Base-by-base conservation (phyloP, 2,113 vertebrate genomes). In the Phylloscopus trochilus region DNA sequence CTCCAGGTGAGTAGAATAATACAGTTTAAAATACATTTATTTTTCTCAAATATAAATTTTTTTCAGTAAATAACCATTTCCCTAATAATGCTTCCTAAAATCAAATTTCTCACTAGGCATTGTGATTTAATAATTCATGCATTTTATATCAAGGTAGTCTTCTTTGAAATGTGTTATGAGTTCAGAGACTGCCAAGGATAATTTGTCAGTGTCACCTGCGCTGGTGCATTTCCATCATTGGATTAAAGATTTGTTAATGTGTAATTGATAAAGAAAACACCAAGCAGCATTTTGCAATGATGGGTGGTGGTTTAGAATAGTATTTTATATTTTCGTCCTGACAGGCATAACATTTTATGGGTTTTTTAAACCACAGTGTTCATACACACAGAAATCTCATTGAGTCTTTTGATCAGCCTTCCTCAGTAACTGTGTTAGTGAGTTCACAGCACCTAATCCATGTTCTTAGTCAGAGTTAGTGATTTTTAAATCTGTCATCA, bases 241-340 rank as follows among this genome's bases (percentile, higher is more conserved):
- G 96, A 98, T 97, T 98, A 98, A 97, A 96, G 94, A 93, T 91
- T 97, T 97, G 96, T 97, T 98, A 98, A 98, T 97, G 92, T 96
- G 95, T 93, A 97, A 97, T 97, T 98, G 97, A 98, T 98, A 97
- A 98, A 97, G 97, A 97, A 97, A 98, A 97, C 96, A 98, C 94
- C 83, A 83, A 85, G 94, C 95, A 95, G 94, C 92, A 89, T 98
- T 98, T 97, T 98, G 68, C 92, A 95, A 60, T 96, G 94, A 98
- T 97, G 90, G 79, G 87, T 95, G 95, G 96, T 97, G 86, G 94
- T 97, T 97, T 97, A 96, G 94, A 96, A 97, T 95, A 96, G 66
- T 91, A 94, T 97, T 98, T 97, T 97, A 87, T 97, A 97, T 97
- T 97, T 97, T 97, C 58, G 84, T 97, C 92, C 81, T 97, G 97